phyloP scores from a whole-genome alignment of 2,797 vertebrate species.

The Ceyx erithaca region DNA sequence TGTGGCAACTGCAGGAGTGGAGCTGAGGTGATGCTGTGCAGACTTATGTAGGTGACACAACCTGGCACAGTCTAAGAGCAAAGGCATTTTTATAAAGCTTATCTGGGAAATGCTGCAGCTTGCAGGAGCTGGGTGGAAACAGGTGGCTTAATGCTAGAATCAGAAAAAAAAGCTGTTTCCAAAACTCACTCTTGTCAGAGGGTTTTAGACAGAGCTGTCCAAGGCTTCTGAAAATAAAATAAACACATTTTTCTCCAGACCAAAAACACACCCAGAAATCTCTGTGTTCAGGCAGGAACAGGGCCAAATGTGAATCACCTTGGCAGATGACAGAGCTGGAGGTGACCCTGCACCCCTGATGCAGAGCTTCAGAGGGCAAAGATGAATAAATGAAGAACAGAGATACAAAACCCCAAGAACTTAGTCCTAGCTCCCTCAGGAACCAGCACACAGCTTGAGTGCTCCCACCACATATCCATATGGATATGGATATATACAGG shows the following conservation, averaged over 20 bases:
- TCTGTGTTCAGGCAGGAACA: neutral
- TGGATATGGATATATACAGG: neutral
- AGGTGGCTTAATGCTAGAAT: neutral
- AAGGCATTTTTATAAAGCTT: neutral
- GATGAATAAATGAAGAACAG: neutral
- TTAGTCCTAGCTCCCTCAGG: neutral
- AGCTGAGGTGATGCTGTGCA: neutral
- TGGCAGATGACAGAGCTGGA: neutral
- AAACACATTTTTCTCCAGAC: neutral
- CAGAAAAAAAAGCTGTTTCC: neutral
- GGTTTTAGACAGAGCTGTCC: neutral
- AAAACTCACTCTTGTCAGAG: neutral
- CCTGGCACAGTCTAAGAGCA: accelerated
- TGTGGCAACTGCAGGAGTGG: neutral
- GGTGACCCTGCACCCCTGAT: neutral
- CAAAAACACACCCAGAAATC: neutral
- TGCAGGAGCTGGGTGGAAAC: neutral
- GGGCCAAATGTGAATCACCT: accelerated
- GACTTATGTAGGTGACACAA: neutral
- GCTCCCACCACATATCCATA: neutral
- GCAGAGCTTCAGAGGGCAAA: neutral
- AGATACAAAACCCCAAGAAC: neutral
- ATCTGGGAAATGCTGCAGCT: neutral
- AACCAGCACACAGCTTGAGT: neutral
- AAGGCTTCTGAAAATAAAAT: neutral